Evolutionary conservation across 2,113 vertebrate genomes (phyloP), one percentile per base, ranked within the genome.

Genomic region (Seriola rivoliana): DNA sequence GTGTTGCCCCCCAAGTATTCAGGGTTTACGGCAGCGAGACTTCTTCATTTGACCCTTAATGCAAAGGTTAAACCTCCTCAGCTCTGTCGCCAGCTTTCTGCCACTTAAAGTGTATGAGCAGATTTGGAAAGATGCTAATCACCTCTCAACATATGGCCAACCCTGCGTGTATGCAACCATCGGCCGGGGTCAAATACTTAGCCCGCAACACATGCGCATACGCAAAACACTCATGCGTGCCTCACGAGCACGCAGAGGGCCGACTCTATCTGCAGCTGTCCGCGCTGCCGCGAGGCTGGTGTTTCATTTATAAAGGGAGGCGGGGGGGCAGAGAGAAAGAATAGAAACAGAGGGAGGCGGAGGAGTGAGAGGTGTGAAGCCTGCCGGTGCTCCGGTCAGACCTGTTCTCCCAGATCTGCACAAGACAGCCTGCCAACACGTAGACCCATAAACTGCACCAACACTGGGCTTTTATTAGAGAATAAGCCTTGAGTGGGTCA

Each of bases 321-420:
- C 42, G 44, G 77, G 4, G 67, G 72, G 14, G 70, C 44, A 48
- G 44, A 77, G 62, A 71, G 71, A 83, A 17, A 81, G 66, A 80
- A 84, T 32, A 80, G 67, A 80, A 79, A n/a, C 12, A 78, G 64
- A 69, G 80, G 63, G 79, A 80, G 84, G 84, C 0, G 16, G 80
- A 72, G 80, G 44, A 42, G 68, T 7, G 32, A 80, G 59, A 81
- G 76, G 70, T 60, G 80, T 44, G 21, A 83, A 84, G 72, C 58
- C 57, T 1, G 62, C 11, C 0, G 2, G 44, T 48, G 71, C 59
- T 75, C 72, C 40, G 7, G 73, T 84, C 82, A 57, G 55, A 91
- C 81, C 80, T 1, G 84, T 87, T 90, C 46, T 70, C 40, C 63
- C 44, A 54, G 42, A 66, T 34, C 75, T 54, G 54, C 50, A 2